These are phyloP conservation scores for Hyperoplus immaculatus DNA, from an alignment of 2,797 vertebrate species.

Conservation along the genomic window DNA sequence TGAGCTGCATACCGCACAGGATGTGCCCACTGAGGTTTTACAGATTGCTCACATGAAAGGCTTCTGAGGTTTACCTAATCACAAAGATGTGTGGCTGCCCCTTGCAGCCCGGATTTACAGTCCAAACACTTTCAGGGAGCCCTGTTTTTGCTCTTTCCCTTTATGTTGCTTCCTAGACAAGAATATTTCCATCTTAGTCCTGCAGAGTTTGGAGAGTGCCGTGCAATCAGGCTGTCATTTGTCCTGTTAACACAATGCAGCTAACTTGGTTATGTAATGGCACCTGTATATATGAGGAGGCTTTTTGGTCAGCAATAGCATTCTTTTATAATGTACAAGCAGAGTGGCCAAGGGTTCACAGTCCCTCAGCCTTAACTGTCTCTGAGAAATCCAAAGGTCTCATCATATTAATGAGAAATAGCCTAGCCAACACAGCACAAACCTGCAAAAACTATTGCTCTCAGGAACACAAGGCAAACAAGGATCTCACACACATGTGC, in stretches of 20 bases:
- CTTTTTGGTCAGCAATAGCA: slow-evolving; percentile 53
- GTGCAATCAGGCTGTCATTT: slow-evolving; percentile 62
- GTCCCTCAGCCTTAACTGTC: slow-evolving; percentile 26
- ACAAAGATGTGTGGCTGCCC: slow-evolving; percentile 78
- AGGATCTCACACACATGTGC: slow-evolving; percentile 59
- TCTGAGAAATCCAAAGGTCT: slow-evolving; percentile 24
- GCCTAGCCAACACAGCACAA: slow-evolving; percentile 40
- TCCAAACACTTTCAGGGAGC: slow-evolving; percentile 72
- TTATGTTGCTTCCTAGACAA: slow-evolving; percentile 42
- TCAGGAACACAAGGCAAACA: slow-evolving; percentile 48
- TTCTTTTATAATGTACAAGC: slow-evolving; percentile 57
- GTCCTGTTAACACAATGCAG: slow-evolving; percentile 72
- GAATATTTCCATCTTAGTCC: slow-evolving; percentile 39
- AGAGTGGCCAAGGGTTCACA: slow-evolving; percentile 11
- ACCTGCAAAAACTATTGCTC: slow-evolving; percentile 60
- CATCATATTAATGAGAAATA: slow-evolving; percentile 39
- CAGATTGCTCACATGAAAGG: slow-evolving; percentile 80
- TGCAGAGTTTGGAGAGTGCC: slow-evolving; percentile 39
- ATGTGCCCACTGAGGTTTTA: slow-evolving; percentile 77
- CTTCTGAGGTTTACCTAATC: slow-evolving; percentile 79
- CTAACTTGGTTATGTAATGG: slow-evolving; percentile 70
- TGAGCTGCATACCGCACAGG: slow-evolving; percentile 74
- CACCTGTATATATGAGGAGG: slow-evolving; percentile 65
- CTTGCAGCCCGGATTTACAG: slow-evolving; percentile 64
- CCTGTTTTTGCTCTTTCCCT: slow-evolving; percentile 58